Conservation (phyloP, 2,888 invertebrate genomes). For the Labia minor region DNA sequence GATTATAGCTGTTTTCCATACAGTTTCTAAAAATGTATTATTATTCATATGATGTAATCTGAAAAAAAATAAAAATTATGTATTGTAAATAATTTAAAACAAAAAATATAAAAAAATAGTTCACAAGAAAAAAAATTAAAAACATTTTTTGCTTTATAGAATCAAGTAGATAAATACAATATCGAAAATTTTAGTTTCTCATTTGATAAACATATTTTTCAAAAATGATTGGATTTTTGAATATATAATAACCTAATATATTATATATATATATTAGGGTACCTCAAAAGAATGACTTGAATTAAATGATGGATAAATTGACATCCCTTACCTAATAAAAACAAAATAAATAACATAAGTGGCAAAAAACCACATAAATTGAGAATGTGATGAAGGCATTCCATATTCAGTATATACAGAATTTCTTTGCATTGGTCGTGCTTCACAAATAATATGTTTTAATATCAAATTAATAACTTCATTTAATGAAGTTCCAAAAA, state of each 20-base stretch:
- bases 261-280: too few relatives aligned
- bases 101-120: slow-evolving; percentile 25
- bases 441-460: slow-evolving; percentile 71
- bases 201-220: too few relatives aligned
- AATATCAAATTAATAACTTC: slow-evolving; percentile 67
- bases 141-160: too few relatives aligned
- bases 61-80: slow-evolving; percentile 30
- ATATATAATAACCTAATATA: too few relatives aligned
- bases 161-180: too few relatives aligned
- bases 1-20: slow-evolving; percentile 43
- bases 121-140: too few relatives aligned
- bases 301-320: too few relatives aligned
- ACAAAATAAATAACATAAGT: slow-evolving; percentile 75
- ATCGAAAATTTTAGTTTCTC: too few relatives aligned
- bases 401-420: slow-evolving; percentile 65
- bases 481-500: slow-evolving; percentile 64
- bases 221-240: too few relatives aligned
- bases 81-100: slow-evolving; percentile 23
- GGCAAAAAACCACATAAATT: slow-evolving; percentile 85
- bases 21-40: slow-evolving; percentile 61
- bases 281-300: too few relatives aligned
- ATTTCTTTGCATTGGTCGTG: slow-evolving; percentile 59
- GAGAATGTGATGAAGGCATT: slow-evolving; percentile 87
- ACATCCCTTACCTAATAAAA: slow-evolving; percentile 64
- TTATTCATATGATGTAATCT: slow-evolving; percentile 76